Evolutionary conservation across 2,113 vertebrate genomes (phyloP).

Genomic region (Quiscalus mexicanus): DNA sequence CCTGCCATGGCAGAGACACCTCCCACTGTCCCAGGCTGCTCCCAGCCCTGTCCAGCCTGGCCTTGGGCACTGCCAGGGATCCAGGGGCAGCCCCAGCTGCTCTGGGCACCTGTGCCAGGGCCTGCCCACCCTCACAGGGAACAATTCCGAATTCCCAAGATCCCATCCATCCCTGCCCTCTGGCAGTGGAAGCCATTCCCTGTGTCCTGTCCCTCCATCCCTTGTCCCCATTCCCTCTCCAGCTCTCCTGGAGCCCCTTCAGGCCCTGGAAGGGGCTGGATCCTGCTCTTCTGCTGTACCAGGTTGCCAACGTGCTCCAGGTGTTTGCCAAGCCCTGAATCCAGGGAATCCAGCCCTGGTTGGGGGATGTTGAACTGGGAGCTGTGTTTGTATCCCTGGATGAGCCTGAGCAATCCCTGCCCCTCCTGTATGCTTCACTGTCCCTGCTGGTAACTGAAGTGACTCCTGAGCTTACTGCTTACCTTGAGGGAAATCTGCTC

Average conservation of each 20-base stretch:
- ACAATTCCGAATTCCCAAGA: not conserved
- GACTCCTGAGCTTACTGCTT: not conserved
- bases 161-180: fast-evolving
- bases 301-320: not conserved
- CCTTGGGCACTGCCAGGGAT: not conserved
- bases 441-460: not conserved
- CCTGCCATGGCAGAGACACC: not conserved
- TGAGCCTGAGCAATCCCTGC: not conserved
- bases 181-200: not conserved
- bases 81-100: not conserved
- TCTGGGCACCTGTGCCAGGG: not conserved
- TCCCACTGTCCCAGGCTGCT: not conserved
- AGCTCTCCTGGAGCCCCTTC: not conserved
- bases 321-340: not conserved
- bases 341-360: not conserved
- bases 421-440: not conserved
- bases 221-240: not conserved
- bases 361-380: not conserved
- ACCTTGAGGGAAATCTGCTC: not conserved
- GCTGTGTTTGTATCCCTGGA: not conserved
- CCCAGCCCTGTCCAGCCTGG: not conserved
- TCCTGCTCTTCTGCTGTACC: not conserved
- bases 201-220: not conserved
- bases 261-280: fast-evolving
- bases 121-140: fast-evolving